Evolutionary conservation across 2,113 vertebrate species (phyloP).

Genomic region (Candoia aspera): DNA sequence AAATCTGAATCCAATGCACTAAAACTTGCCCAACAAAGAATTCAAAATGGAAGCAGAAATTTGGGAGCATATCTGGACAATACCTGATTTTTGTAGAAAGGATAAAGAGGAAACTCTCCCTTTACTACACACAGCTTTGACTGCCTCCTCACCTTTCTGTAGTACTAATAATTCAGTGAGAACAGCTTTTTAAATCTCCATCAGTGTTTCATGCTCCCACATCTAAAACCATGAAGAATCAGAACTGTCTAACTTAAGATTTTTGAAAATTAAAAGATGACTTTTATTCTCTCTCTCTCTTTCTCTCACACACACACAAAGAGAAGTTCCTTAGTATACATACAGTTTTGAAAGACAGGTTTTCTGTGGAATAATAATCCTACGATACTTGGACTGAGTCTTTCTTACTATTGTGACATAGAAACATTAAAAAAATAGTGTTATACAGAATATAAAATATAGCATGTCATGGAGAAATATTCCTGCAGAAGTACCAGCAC

Average conservation of each 20-base stretch:
- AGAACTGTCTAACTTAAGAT: not conserved
- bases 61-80: not conserved
- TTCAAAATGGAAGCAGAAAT: not conserved
- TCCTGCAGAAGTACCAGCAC: not conserved
- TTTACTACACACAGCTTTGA: not conserved
- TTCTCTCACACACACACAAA: not conserved
- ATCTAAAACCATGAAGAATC: slow-evolving; percentile 42
- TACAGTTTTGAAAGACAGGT: slow-evolving; percentile 32
- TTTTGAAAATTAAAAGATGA: slow-evolving; percentile 35
- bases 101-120: not conserved
- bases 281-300: not conserved
- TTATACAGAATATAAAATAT: not conserved
- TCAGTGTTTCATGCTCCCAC: not conserved
- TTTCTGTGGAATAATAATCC: slow-evolving; percentile 12
- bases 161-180: not conserved
- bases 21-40: not conserved
- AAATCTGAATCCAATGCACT: not conserved
- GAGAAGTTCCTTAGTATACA: not conserved
- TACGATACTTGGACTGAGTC: not conserved
- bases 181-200: slow-evolving; percentile 1
- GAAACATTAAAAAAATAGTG: not conserved
- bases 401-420: not conserved
- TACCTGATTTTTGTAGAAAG: not conserved
- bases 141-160: not conserved
- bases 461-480: slow-evolving; percentile 16